phyloP scores from a whole-genome alignment of 2,113 vertebrate genomes.

The Tonatia bakeri region DNA sequence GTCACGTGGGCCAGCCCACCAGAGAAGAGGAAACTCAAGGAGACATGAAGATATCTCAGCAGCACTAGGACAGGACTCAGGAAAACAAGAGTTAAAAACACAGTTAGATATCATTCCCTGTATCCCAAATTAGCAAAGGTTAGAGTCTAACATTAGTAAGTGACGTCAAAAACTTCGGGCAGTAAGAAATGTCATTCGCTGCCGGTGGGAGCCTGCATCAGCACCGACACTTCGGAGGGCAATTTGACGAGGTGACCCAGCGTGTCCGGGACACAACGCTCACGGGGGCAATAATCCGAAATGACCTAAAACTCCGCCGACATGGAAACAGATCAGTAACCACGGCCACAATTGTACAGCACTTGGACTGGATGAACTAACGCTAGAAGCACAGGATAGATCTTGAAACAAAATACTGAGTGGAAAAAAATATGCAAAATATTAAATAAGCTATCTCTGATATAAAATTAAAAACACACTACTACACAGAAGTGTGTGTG shows the following conservation, averaged over 20 bases:
- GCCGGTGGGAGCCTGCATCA: not conserved
- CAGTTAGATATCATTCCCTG: not conserved
- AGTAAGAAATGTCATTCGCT: not conserved
- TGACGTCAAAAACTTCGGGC: not conserved
- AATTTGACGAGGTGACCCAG: not conserved
- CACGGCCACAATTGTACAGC: not conserved
- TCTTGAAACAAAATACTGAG: not conserved
- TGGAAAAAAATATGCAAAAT: not conserved
- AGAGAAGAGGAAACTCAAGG: not conserved
- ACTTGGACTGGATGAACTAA: not conserved
- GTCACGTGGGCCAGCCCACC: not conserved
- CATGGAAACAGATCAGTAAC: not conserved
- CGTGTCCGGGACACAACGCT: not conserved
- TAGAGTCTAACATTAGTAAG: not conserved
- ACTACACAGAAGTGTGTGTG: not conserved
- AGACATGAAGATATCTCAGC: not conserved
- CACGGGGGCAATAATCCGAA: not conserved
- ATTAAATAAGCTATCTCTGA: not conserved
- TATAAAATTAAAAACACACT: not conserved
- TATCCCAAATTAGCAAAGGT: not conserved
- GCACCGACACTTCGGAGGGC: no score
- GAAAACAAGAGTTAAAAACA: not conserved
- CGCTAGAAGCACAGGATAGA: not conserved
- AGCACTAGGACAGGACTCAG: not conserved
- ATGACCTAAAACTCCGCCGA: not conserved